phyloP scores from a whole-genome alignment of 2,797 vertebrate species.

The Okamejei kenojei region DNA sequence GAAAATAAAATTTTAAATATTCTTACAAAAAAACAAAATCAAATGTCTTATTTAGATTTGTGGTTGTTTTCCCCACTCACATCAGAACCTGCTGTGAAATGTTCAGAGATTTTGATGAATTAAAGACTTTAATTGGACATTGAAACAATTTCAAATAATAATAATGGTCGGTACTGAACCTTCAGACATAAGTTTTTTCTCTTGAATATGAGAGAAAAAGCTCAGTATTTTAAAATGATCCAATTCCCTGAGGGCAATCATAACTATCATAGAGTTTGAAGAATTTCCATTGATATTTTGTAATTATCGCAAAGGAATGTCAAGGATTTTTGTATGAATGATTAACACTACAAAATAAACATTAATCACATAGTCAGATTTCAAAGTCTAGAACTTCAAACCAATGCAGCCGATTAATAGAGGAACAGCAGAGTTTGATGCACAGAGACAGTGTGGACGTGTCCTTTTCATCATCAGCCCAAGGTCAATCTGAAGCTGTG shows the following conservation, averaged over 20 bases:
- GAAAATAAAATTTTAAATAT: background rate
- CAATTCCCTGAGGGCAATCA: background rate
- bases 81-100: background rate
- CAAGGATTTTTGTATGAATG: background rate
- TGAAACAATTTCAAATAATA: background rate
- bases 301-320: background rate
- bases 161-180: too few species aligned
- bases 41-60: background rate
- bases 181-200: background rate
- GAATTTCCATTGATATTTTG: background rate
- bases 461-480: background rate
- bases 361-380: background rate
- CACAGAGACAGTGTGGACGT: background rate
- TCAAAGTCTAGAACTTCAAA: background rate
- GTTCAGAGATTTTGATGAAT: background rate
- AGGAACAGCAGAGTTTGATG: background rate
- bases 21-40: background rate
- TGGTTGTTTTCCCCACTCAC: background rate
- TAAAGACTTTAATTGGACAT: background rate
- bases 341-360: background rate
- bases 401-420: background rate
- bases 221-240: background rate
- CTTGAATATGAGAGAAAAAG: background rate
- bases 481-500: background rate
- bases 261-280: background rate